These are phyloP conservation scores for Lophochroa leadbeateri DNA, from an alignment of 2,113 vertebrate genomes.

Conservation along the genomic window DNA sequence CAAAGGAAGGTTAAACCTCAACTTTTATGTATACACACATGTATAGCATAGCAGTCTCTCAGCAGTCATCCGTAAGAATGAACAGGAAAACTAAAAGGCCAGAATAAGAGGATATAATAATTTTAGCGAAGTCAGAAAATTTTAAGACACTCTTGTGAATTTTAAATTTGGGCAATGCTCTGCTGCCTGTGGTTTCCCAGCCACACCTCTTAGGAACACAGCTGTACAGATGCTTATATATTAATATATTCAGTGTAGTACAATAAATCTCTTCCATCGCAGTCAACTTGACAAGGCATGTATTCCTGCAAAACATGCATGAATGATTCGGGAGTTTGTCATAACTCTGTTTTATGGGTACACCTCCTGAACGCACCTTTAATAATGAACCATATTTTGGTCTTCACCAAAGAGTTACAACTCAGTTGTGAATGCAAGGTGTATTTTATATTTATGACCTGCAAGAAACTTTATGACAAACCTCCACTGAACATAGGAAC, in stretches of 20 bases:
- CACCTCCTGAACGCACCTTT: background rate
- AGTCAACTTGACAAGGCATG: background rate
- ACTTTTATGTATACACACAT: too few relatives aligned
- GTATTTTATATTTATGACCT: background rate
- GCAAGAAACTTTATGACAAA: background rate
- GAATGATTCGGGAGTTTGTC: background rate
- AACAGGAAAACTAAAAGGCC: background rate
- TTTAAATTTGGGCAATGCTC: background rate
- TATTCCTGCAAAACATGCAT: background rate
- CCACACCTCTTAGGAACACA: background rate
- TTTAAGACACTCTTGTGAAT: background rate
- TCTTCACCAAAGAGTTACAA: background rate
- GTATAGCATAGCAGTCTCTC: background rate
- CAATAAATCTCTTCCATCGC: background rate
- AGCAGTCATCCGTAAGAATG: background rate
- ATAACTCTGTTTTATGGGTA: background rate
- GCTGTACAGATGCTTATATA: background rate
- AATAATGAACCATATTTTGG: background rate
- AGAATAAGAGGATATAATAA: background rate
- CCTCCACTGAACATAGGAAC: background rate
- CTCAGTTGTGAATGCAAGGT: background rate
- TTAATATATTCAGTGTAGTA: background rate
- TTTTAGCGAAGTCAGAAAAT: background rate
- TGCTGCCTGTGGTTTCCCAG: background rate
- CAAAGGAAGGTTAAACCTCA: background rate